phyloP scores from a whole-genome alignment of 2,888 invertebrate species.

The Morpho deidamia region DNA sequence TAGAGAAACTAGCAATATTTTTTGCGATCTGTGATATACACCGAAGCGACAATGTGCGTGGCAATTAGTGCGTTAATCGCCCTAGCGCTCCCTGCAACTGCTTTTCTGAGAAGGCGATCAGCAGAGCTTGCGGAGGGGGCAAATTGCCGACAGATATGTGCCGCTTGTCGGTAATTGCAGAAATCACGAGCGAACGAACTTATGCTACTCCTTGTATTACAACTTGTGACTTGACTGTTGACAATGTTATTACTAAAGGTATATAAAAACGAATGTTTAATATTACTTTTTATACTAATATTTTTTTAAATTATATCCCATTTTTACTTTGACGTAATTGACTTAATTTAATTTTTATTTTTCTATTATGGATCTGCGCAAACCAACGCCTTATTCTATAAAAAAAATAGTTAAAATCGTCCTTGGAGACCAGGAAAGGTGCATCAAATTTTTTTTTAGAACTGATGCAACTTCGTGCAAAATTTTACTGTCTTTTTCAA shows the following conservation, averaged over 20 bases:
- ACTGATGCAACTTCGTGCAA: too few relatives aligned
- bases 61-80: constrained; percentile 72
- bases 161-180: constrained; percentile 72
- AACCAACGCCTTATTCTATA: too few relatives aligned
- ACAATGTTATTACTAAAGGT: not conserved
- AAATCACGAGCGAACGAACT: constrained; percentile 48
- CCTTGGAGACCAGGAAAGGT: too few relatives aligned
- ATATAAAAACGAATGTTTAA: not conserved
- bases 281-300: too few relatives aligned
- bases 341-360: too few relatives aligned
- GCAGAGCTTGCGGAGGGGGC: constrained; percentile 55
- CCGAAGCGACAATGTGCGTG: constrained; percentile 28
- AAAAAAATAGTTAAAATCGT: too few relatives aligned
- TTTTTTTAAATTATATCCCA: too few relatives aligned
- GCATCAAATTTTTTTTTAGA: too few relatives aligned
- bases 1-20: constrained; percentile 26
- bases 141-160: constrained; percentile 74
- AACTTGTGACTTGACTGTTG: constrained; percentile 5
- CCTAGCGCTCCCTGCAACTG: constrained; percentile 62
- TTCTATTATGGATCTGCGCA: too few relatives aligned
- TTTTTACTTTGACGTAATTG: too few relatives aligned
- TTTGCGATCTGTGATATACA: constrained; percentile 29
- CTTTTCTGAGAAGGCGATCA: constrained; percentile 69
- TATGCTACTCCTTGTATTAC: constrained; percentile 28
- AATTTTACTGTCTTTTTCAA: too few relatives aligned